Conservation (phyloP, 2,113 vertebrate species). For the Chrysochloris asiatica region DNA sequence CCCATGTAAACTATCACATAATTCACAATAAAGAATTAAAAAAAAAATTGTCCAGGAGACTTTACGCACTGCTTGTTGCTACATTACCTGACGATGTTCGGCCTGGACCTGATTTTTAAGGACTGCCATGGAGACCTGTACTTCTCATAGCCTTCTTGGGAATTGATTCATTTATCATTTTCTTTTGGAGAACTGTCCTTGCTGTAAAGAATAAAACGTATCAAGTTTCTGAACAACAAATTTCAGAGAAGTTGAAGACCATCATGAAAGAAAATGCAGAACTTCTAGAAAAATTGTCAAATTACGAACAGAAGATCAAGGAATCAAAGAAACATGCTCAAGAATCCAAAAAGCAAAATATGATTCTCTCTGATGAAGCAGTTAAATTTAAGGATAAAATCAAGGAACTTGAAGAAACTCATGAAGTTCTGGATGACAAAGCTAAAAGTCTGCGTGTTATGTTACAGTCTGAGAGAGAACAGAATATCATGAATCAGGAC, state of each 20-base stretch:
- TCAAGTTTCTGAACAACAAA: slow-evolving; percentile 93
- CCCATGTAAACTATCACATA: no score
- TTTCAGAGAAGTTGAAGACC: slow-evolving; percentile 89
- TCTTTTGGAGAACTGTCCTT: slow-evolving; percentile 94
- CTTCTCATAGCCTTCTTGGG: slow-evolving; percentile 89
- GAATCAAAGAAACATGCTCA: slow-evolving; percentile 89
- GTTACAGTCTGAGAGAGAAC: slow-evolving; percentile 86
- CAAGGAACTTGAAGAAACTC: slow-evolving; percentile 85
- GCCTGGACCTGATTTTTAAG: slow-evolving; percentile 93
- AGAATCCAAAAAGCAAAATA: slow-evolving; percentile 87
- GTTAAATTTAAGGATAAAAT: slow-evolving; percentile 88
- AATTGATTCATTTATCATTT: slow-evolving; percentile 87
- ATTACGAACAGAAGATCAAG: slow-evolving; percentile 91
- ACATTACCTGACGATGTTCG: slow-evolving; percentile 91
- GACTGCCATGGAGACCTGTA: slow-evolving; percentile 93
- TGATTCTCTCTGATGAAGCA: slow-evolving; percentile 84
- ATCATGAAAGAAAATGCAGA: slow-evolving; percentile 91
- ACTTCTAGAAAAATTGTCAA: slow-evolving; percentile 88
- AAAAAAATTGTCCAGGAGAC: no score
- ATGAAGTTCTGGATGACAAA: slow-evolving; percentile 84
- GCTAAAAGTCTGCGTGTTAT: slow-evolving; percentile 83
- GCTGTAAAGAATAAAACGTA: no score
- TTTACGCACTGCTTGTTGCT: slow-evolving; percentile 91
- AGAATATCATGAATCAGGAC: slow-evolving; percentile 86
- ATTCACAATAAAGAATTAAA: no score